phyloP scores from a whole-genome alignment of 2,888 invertebrate genomes.

The Byasa hedistus region DNA sequence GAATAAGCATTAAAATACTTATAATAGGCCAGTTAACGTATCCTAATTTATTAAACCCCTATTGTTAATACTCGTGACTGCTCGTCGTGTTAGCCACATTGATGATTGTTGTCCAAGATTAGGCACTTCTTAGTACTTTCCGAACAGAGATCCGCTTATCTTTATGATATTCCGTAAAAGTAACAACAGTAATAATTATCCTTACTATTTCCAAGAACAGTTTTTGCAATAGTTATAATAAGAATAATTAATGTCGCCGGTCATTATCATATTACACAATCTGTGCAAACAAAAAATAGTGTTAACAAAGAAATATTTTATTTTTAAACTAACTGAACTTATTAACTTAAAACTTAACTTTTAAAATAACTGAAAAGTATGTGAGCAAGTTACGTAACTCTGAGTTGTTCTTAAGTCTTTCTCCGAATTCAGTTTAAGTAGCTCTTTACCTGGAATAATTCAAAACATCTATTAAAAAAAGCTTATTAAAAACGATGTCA shows the following conservation, averaged over 20 bases:
- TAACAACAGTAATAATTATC: not conserved
- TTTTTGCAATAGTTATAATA: not conserved
- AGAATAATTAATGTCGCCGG: not conserved
- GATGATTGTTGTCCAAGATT: slow-evolving; percentile 13
- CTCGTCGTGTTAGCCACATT: slow-evolving; percentile 9
- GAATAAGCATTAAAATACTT: slow-evolving; percentile 11
- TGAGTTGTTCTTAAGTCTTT: no score
- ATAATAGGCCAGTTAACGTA: slow-evolving; percentile 2
- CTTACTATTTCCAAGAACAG: not conserved
- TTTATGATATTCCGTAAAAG: not conserved
- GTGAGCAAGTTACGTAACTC: no score
- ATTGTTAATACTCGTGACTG: slow-evolving; percentile 21
- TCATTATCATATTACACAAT: not conserved
- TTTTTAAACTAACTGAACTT: no score
- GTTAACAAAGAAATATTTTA: no score
- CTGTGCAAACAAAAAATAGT: not conserved
- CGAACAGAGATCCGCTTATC: not conserved
- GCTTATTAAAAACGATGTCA: no score
- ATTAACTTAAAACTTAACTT: no score
- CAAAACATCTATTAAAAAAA: no score
- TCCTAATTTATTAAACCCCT: slow-evolving; percentile 5
- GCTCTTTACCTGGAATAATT: no score
- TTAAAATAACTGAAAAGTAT: no score
- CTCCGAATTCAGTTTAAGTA: no score
- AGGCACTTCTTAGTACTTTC: slow-evolving; percentile 14